These are phyloP conservation scores for Euphydryas editha DNA, from an alignment of 2,888 invertebrate species.

Conservation along the genomic window DNA sequence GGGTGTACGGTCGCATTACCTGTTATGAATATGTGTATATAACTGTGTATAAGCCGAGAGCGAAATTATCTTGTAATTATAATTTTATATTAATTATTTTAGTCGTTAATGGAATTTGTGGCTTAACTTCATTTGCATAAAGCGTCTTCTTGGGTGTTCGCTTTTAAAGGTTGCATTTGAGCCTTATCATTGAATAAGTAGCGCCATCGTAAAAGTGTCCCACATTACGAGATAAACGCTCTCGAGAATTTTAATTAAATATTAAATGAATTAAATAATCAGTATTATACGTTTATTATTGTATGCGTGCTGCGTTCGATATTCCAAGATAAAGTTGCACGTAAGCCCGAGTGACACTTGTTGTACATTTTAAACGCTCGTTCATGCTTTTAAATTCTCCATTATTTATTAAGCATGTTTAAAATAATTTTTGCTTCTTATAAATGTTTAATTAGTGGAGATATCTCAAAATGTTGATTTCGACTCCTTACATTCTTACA, in stretches of 20 bases:
- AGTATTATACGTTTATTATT: slow-evolving; percentile 81
- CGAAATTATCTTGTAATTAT: slow-evolving; percentile 82
- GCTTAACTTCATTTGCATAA: slow-evolving; percentile 72
- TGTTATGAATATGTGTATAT: slow-evolving; percentile 49
- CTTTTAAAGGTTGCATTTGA: slow-evolving; percentile 58
- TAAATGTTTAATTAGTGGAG: slow-evolving; percentile 50
- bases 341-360: slow-evolving; percentile 61
- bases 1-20: slow-evolving; percentile 69
- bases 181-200: slow-evolving; percentile 79
- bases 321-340: slow-evolving; percentile 67
- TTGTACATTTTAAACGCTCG: slow-evolving; percentile 56
- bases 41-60: slow-evolving; percentile 63
- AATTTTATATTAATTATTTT: slow-evolving; percentile 77
- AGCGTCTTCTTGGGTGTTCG: slow-evolving; percentile 74
- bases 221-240: slow-evolving; percentile 82
- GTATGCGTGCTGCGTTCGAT: slow-evolving; percentile 76
- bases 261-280: slow-evolving; percentile 83
- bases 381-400: slow-evolving; percentile 51
- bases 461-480: slow-evolving; percentile 59
- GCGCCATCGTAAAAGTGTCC: slow-evolving; percentile 83
- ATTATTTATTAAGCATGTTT: slow-evolving; percentile 54
- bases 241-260: slow-evolving; percentile 83
- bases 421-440: slow-evolving; percentile 52
- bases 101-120: slow-evolving; percentile 69
- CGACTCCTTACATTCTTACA: slow-evolving; percentile 26